phyloP scores from a whole-genome alignment of 1,140 invertebrate species.

The Oryctes rhinoceros region DNA sequence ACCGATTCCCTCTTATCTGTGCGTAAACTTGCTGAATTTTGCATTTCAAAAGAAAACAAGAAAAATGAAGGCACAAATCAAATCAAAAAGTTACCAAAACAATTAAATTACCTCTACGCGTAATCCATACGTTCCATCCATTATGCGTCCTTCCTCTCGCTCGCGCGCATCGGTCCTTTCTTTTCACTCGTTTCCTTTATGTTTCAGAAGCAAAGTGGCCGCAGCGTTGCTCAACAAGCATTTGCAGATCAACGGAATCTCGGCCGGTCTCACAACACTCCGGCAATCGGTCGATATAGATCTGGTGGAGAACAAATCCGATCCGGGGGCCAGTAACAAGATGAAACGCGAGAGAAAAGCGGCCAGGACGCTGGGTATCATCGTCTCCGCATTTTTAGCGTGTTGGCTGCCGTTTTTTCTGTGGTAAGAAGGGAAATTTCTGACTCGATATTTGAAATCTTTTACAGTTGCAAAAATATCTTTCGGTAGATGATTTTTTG shows the following conservation, averaged over 20 bases:
- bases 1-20: too few relatives aligned
- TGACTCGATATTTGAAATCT: neutral
- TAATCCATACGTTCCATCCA: too few relatives aligned
- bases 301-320: conserved; percentile 66
- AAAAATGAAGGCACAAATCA: too few relatives aligned
- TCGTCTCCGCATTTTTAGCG: conserved; percentile 92
- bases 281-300: conserved; percentile 63
- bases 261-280: conserved; percentile 70
- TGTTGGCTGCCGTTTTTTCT: conserved; percentile 97
- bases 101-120: too few relatives aligned
- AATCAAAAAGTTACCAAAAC: too few relatives aligned
- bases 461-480: too few relatives aligned
- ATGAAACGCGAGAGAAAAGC: conserved; percentile 94
- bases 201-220: conserved; percentile 81
- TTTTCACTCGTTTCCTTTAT: neutral
- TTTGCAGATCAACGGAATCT: conserved; percentile 86
- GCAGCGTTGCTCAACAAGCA: conserved; percentile 85
- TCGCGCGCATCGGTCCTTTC: neutral
- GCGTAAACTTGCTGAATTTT: too few relatives aligned
- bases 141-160: neutral
- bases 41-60: too few relatives aligned
- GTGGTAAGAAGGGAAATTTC: conserved; percentile 67
- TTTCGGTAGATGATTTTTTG: too few relatives aligned
- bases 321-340: conserved; percentile 72
- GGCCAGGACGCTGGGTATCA: conserved; percentile 92